These are phyloP conservation scores for Pluvialis apricaria DNA, from an alignment of 2,113 vertebrate genomes.

Conservation along the genomic window DNA sequence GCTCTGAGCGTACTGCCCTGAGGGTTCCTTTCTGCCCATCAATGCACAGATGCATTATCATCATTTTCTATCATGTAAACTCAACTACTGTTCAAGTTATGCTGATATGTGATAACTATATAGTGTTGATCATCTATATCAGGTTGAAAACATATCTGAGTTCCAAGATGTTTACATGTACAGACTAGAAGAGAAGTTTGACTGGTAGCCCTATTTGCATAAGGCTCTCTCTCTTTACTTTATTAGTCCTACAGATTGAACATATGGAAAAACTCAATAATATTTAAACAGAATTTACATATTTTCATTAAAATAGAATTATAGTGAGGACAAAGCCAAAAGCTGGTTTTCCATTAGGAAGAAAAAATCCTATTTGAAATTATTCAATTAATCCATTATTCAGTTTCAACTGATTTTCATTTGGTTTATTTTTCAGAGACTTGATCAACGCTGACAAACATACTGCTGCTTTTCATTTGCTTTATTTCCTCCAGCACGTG, in stretches of 20 bases:
- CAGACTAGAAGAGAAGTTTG: background rate
- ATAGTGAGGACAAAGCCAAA: background rate
- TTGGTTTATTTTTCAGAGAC: background rate
- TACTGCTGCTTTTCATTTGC: background rate
- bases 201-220: background rate
- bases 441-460: background rate
- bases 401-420: background rate
- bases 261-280: background rate
- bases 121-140: background rate
- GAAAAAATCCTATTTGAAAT: background rate
- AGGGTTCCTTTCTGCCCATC: background rate
- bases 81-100: background rate
- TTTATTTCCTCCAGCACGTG: background rate
- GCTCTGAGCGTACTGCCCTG: background rate
- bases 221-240: background rate
- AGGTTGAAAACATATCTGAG: background rate
- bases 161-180: background rate
- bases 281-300: background rate
- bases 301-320: background rate
- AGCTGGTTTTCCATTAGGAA: background rate
- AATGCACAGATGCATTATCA: background rate
- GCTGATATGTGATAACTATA: background rate
- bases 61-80: constrained; percentile 16
- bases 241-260: background rate
- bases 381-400: background rate